Evolutionary conservation across 2,888 invertebrate species (phyloP), one percentile per base, ranked within the genome.

Genomic region (Dichetophora obliterata): DNA sequence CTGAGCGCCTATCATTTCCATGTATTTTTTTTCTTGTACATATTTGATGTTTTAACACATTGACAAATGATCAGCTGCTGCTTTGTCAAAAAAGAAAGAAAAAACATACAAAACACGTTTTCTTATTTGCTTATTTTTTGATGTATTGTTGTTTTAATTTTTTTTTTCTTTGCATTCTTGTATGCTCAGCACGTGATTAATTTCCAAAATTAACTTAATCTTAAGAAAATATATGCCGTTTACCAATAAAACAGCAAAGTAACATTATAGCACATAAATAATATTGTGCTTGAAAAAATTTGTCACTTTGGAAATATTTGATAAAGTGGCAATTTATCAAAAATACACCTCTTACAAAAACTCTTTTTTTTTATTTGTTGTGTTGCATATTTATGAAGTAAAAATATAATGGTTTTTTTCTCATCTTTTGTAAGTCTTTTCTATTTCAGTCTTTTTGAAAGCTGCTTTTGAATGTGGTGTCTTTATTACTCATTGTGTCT

Each of bases 261-360:
- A 43, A 43, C 43, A 43, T 43, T 11, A 43, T 14, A 43, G 11
- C 11, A 43, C 43, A 43, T 43, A 43, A 43, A 43, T 43, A 43
- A 43, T 43, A 14, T 14, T 11, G 31, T 43, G 43, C 43, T 57
- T 34, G 37, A 31, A 50, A 63, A 69, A 63, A 50, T 50, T 73
- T 73, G 73, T 73, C 73, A 73, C 63, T 63, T 50, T 43, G 71
- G 71, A 71, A 71, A 59, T 50, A 37, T 54, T 71, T 73, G 73
- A 73, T 73, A 63, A 73, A 73, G 48, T 65, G 65, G 73, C 63
- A 63, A 73, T 73, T 73, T 63, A 52, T 73, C 73, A 73, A 73
- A 61, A 34, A 63, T 52, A 16, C 71, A 71, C 71, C 71, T 71
- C 37, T 27, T 27, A 37, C 11, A 66, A 6, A 34, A 22, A 66